These are phyloP conservation scores for Hiodon alosoides DNA, from an alignment of 2,113 vertebrate genomes.

Conservation along the genomic window DNA sequence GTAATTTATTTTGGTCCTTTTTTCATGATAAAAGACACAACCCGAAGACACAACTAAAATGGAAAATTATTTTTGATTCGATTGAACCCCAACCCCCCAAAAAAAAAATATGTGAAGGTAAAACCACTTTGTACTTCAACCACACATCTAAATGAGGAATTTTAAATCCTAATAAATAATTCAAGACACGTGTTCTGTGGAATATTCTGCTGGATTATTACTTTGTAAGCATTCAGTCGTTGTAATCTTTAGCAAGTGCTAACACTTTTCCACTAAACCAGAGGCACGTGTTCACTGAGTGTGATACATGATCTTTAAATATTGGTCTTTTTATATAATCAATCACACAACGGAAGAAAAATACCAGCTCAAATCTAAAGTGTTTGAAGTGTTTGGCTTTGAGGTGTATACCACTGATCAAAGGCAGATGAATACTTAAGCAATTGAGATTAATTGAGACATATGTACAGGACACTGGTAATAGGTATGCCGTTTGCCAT, in stretches of 20 bases:
- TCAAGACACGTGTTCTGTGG: conserved; percentile 38
- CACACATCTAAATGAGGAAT: conserved; percentile 39
- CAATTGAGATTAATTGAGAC: conserved; percentile 37
- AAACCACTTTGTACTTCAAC: conserved; percentile 47
- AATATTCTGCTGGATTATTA: conserved; percentile 41
- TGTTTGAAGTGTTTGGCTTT: conserved; percentile 60
- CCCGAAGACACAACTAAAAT: no score
- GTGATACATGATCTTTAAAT: conserved; percentile 56
- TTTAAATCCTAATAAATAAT: conserved; percentile 52
- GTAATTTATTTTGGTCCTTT: no score
- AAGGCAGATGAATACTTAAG: conserved; percentile 48
- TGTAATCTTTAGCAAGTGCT: conserved; percentile 35
- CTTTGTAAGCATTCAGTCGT: conserved; percentile 33
- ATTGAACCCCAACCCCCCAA: background rate
- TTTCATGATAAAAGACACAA: no score
- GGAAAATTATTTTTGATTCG: no score
- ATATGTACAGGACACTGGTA: no score
- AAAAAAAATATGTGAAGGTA: conserved; percentile 20
- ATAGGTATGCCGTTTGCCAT: conserved; percentile 10
- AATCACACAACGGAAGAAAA: conserved; percentile 42
- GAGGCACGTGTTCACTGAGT: conserved; percentile 33
- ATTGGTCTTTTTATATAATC: conserved; percentile 61
- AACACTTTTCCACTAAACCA: conserved; percentile 43
- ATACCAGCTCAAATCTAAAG: conserved; percentile 38
- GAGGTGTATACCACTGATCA: conserved; percentile 60